phyloP scores from a whole-genome alignment of 2,797 vertebrate genomes.

The Strix occidentalis region DNA sequence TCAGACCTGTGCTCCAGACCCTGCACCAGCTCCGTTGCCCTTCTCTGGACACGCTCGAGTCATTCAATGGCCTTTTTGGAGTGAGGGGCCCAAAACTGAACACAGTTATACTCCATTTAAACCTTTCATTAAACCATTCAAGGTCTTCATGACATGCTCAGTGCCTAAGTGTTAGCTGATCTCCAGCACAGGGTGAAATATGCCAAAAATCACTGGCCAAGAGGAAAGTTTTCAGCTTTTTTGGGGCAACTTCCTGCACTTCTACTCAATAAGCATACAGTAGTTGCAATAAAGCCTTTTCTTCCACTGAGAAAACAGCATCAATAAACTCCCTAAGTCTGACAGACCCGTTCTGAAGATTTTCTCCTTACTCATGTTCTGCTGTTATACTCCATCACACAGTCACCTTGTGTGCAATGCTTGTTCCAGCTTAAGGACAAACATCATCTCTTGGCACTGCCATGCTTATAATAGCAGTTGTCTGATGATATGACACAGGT shows the following conservation, averaged over 20 bases:
- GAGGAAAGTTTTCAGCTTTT: not conserved
- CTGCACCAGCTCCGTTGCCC: no score
- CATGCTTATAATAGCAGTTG: not conserved
- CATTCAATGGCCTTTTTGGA: no score
- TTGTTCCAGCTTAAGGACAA: not conserved
- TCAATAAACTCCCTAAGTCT: not conserved
- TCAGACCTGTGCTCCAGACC: no score
- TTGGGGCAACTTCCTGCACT: not conserved
- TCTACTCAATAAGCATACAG: not conserved
- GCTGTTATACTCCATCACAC: not conserved
- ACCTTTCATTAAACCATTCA: not conserved
- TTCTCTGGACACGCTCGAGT: no score
- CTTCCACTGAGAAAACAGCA: not conserved
- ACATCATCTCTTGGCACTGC: not conserved
- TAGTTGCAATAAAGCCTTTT: not conserved
- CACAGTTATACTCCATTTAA: not conserved
- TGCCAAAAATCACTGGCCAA: not conserved
- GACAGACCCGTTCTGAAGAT: accelerated
- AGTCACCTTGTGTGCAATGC: not conserved
- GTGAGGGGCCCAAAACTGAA: no score
- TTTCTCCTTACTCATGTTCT: not conserved
- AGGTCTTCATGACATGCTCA: not conserved
- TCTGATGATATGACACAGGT: not conserved
- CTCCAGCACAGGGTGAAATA: not conserved
- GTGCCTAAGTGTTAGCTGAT: not conserved